Evolutionary conservation across 1,140 invertebrate species (phyloP), one percentile per base, ranked within the genome.

Genomic region (Pseudachorutes palmiensis): DNA sequence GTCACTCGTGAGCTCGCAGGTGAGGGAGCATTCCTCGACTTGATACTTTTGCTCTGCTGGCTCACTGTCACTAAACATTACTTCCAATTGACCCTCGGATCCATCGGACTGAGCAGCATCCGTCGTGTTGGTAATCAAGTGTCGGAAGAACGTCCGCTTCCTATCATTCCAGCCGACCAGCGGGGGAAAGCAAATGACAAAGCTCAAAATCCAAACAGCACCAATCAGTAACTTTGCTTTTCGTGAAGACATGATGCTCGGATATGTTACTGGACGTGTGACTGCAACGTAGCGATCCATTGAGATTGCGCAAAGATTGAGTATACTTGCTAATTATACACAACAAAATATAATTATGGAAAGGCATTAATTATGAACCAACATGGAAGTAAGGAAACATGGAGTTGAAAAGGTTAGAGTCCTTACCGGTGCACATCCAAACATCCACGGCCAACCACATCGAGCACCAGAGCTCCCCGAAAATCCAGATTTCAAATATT

Each of bases 181-280:
- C 3, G 94, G 95, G 32, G 95, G 95, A 76, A 98, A 93, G 78
- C 94, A 98, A 66, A 98, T 96, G 72, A 97, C 87, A 75, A 97
- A 96, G 62, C 92, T 95, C 36, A 97, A 81, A 58, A 96, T 85
- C 95, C 96, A 98, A 3, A 97, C 88, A 2, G 85, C 85, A 48
- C 87, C 90, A 24, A 98, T 94, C 68, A 97, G 83, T 22, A 90
- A 80, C 76, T 92, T 94, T 0, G 93, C 93, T 72, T 91, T 80
- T 72, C 85, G 87, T 66, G 88, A 86, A 65, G 93, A 95, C 90
- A 95, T 95, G 71, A 94, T 89, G 79, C 87, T 78, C 0, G 93
- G 91, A 81, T 98, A 98, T 74, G 86, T 89, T 62, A 98, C 88
- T 0, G 95, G 93, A 49, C 92, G 82, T 12, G 94, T 97, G 61